These are phyloP conservation scores for Drosophila suzukii DNA, from an alignment of 1,140 invertebrate genomes.

Conservation along the genomic window DNA sequence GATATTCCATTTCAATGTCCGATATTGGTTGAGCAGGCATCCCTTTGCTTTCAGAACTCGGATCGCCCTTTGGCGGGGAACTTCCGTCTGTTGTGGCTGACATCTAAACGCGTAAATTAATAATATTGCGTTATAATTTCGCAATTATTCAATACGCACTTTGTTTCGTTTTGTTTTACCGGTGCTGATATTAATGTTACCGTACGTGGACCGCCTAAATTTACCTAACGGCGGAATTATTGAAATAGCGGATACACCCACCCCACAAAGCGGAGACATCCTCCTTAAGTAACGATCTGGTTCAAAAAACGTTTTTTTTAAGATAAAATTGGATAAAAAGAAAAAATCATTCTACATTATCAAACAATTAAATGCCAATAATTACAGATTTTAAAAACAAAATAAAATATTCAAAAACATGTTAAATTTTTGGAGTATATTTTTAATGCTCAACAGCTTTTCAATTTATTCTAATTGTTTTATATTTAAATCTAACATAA, in stretches of 20 bases:
- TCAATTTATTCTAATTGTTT: not conserved
- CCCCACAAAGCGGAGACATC: no score
- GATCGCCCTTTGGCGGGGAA: not conserved
- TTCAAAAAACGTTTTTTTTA: not conserved
- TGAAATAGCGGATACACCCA: no score
- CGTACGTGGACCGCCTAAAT: not conserved
- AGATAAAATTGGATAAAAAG: no score
- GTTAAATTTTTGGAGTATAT: not conserved
- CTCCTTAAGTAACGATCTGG: not conserved
- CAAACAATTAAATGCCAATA: not conserved
- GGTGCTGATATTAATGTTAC: not conserved
- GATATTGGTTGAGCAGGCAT: not conserved
- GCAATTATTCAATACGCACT: constrained; percentile 4
- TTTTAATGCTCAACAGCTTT: not conserved
- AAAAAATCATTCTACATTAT: no score
- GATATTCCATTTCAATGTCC: constrained; percentile 1
- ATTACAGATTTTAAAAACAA: not conserved
- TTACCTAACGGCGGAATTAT: not conserved
- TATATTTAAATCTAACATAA: not conserved
- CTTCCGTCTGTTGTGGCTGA: constrained; percentile 1
- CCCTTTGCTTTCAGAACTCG: not conserved
- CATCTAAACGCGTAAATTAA: not conserved
- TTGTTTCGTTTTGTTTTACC: not conserved
- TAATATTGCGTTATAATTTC: not conserved
- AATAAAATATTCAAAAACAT: not conserved